phyloP scores from a whole-genome alignment of 2,888 invertebrate genomes.

The Strigamia maritima region DNA sequence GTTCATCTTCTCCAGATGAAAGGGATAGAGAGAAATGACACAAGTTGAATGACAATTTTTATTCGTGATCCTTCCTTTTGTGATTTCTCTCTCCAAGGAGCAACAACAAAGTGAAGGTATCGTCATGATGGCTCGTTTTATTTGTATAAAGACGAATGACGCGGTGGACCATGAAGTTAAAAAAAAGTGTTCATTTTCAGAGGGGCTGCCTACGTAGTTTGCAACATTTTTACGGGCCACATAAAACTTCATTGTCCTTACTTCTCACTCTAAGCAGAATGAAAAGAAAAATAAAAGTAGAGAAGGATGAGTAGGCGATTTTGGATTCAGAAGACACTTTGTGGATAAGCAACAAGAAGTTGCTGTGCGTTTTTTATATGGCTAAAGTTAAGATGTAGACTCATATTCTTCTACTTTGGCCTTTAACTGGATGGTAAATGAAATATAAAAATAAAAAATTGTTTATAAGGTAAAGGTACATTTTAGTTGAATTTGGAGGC shows the following conservation, averaged over 20 bases:
- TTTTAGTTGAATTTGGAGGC: background rate
- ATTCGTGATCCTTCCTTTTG: background rate
- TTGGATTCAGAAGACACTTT: background rate
- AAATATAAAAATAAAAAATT: background rate
- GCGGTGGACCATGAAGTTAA: background rate
- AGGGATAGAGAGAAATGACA: background rate
- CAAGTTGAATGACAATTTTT: conserved; percentile 19
- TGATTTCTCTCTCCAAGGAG: conserved; percentile 9
- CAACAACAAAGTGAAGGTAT: conserved; percentile 23
- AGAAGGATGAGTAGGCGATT: background rate
- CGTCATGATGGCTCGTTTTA: background rate
- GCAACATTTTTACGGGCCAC: conserved; percentile 9
- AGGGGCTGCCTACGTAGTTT: background rate
- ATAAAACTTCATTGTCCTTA: conserved; percentile 20
- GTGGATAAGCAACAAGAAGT: conserved; percentile 3
- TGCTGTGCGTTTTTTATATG: background rate
- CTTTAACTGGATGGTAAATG: too few species aligned
- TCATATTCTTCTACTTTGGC: background rate
- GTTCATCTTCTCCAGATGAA: background rate
- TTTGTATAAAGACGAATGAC: conserved; percentile 6
- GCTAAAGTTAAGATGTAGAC: background rate
- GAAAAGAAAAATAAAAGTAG: background rate
- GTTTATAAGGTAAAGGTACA: background rate
- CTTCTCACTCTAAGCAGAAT: background rate
- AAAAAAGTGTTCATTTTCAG: background rate